Evolutionary conservation across 2,113 vertebrate genomes (phyloP).

Genomic region (Antigone vipio): DNA sequence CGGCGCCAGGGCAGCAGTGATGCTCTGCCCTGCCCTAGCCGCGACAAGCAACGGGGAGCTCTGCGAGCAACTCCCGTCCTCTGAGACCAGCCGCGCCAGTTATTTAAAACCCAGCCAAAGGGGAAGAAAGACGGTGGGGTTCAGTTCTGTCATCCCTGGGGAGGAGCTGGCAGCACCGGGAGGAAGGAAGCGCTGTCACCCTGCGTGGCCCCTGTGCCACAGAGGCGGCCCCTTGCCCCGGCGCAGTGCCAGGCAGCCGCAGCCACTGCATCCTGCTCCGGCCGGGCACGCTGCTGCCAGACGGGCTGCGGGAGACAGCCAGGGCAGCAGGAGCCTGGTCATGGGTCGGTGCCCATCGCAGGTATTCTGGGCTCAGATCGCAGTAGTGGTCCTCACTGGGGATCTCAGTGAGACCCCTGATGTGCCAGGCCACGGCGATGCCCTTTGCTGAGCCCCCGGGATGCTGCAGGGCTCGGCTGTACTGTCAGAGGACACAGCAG

Average conservation of each 20-base stretch:
- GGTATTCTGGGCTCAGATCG: neutral
- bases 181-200: conserved; percentile 18
- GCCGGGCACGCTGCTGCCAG: neutral
- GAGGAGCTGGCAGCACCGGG: neutral
- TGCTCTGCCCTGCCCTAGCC: neutral
- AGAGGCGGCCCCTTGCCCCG: neutral
- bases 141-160: neutral
- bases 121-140: neutral
- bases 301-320: fast-evolving
- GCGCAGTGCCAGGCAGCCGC: neutral
- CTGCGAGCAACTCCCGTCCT: fast-evolving
- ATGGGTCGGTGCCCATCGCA: fast-evolving
- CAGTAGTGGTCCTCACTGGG: neutral
- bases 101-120: neutral
- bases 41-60: neutral
- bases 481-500: neutral
- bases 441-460: neutral
- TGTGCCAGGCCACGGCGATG: neutral
- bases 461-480: neutral
- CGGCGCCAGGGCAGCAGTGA: fast-evolving
- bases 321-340: neutral
- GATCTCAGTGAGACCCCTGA: neutral
- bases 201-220: neutral
- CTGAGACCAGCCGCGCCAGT: fast-evolving
- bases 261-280: neutral